Conservation (phyloP, 2,113 vertebrate genomes). For the Meles meles region DNA sequence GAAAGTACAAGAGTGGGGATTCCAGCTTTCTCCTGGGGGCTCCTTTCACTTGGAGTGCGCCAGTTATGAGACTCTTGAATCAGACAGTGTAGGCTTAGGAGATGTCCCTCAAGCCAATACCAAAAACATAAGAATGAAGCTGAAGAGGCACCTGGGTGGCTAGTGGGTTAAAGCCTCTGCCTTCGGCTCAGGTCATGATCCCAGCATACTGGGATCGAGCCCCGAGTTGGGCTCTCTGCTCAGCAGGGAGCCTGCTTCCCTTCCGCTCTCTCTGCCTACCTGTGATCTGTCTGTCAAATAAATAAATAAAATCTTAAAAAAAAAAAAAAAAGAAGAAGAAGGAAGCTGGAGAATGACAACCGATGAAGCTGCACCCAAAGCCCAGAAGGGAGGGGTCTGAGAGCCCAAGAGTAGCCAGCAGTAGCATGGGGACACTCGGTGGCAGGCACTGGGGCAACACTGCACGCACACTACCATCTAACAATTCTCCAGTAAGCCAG, state of each 20-base stretch:
- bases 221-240: no score
- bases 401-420: background rate
- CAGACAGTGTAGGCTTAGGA: background rate
- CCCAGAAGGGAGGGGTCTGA: background rate
- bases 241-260: no score
- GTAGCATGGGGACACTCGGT: fast-evolving
- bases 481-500: background rate
- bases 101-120: background rate
- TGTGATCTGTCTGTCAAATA: no score
- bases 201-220: no score
- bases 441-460: no score
- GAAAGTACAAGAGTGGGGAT: background rate
- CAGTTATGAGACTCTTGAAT: background rate
- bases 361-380: background rate
- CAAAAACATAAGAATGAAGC: background rate
- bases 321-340: no score
- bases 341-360: background rate
- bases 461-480: fast-evolving
- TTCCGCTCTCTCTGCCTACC: no score
- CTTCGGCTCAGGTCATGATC: no score
- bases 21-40: background rate
- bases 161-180: no score
- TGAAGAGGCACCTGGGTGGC: background rate
- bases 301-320: no score
- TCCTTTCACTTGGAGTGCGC: background rate